These are phyloP conservation scores for Centropus unirufus DNA, from an alignment of 2,113 vertebrate genomes.

Conservation along the genomic window DNA sequence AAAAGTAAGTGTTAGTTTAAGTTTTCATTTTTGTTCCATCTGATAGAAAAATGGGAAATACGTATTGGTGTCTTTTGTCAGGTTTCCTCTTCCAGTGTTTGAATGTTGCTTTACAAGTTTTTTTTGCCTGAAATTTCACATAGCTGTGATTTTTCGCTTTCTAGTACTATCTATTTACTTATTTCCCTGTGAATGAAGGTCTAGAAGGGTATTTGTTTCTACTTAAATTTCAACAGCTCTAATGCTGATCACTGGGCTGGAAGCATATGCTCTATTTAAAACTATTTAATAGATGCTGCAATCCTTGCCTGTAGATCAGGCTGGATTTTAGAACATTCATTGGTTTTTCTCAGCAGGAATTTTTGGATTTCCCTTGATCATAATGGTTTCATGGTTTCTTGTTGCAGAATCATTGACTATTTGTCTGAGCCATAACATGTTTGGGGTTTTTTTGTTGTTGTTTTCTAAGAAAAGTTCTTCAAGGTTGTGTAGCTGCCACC, in stretches of 20 bases:
- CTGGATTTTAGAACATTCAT: background rate
- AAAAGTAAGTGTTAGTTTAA: background rate
- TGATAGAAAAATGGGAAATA: background rate
- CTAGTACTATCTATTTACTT: background rate
- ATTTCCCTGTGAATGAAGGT: background rate
- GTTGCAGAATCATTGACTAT: background rate
- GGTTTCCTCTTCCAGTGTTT: background rate
- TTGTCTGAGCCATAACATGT: background rate
- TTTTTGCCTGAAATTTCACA: background rate
- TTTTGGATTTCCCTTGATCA: background rate
- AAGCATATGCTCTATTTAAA: background rate
- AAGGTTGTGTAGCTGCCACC: background rate
- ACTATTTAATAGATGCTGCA: background rate
- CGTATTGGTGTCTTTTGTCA: background rate
- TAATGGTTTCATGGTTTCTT: background rate
- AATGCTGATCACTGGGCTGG: background rate
- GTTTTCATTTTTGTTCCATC: rapidly evolving
- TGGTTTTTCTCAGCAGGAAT: background rate
- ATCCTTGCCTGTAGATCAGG: background rate
- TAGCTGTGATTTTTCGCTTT: background rate
- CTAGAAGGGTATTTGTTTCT: background rate
- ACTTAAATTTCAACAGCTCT: background rate
- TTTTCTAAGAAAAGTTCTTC: background rate
- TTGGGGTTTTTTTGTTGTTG: too few species aligned
- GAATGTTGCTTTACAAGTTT: background rate